A percentile compares a stretch with the other conserved stretches of the same genome.
phyloP scores from a whole-genome alignment of 1,140 invertebrate genomes.

The Scaptodrosophila lebanonensis region DNA sequence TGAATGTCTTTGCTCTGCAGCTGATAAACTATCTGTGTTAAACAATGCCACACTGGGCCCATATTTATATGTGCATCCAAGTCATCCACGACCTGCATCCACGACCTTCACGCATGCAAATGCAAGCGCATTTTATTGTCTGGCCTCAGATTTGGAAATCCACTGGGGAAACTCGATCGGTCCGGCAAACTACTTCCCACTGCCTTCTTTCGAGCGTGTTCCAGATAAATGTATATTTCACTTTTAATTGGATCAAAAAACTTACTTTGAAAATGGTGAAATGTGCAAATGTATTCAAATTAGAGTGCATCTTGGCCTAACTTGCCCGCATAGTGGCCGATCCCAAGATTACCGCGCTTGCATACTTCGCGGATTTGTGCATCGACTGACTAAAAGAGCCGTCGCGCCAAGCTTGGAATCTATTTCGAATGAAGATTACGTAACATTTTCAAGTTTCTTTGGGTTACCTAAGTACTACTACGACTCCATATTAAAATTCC shows the following conservation, averaged over 20 bases:
- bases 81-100: neutral
- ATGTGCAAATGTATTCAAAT: slow-evolving; percentile 59
- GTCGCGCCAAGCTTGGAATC: no score
- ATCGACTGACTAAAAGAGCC: no score
- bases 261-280: slow-evolving; percentile 28
- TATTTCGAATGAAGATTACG: no score
- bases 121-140: slow-evolving; percentile 26
- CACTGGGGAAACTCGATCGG: slow-evolving; percentile 9
- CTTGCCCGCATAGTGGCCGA: no score
- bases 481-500: no score
- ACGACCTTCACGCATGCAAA: slow-evolving; percentile 10
- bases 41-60: slow-evolving; percentile 20
- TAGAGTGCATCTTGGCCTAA: no score
- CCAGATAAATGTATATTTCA: slow-evolving; percentile 36
- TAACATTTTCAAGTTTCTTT: no score
- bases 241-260: slow-evolving; percentile 52
- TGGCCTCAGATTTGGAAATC: slow-evolving; percentile 13
- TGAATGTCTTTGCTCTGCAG: slow-evolving; percentile 33
- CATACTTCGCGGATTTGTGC: neutral
- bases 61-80: slow-evolving; percentile 49
- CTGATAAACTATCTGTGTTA: slow-evolving; percentile 47
- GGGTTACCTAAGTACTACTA: no score
- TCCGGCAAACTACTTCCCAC: neutral
- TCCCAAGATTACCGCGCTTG: neutral
- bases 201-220: slow-evolving; percentile 15